A percentile compares a stretch with the other conserved stretches of the same genome.
phyloP scores from a whole-genome alignment of 2,888 invertebrate genomes.

The Colletes collaris region DNA sequence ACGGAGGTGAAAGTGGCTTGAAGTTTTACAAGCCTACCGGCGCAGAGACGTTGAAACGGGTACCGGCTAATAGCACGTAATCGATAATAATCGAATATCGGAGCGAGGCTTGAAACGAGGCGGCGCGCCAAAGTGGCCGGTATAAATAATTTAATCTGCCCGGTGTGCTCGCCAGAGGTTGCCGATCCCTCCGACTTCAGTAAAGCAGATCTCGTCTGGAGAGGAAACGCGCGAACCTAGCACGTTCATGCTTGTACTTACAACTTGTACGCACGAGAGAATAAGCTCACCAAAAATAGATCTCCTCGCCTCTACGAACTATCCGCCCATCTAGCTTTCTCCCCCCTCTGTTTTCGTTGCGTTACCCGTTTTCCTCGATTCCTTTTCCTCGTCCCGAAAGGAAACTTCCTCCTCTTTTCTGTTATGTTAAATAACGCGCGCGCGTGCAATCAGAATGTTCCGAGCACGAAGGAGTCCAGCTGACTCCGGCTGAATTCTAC shows the following conservation, averaged over 20 bases:
- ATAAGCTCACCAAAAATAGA: slow-evolving; percentile 62
- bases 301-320: slow-evolving; percentile 6
- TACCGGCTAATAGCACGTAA: slow-evolving; percentile 64
- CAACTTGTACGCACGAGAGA: slow-evolving; percentile 54
- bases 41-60: slow-evolving; percentile 38
- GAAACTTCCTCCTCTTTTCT: slow-evolving; percentile 6
- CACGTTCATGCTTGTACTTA: slow-evolving; percentile 39
- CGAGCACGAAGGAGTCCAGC: not conserved
- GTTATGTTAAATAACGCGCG: not conserved
- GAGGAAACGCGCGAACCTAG: slow-evolving; percentile 50
- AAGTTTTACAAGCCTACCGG: slow-evolving; percentile 24
- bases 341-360: slow-evolving; percentile 1
- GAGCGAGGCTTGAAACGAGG: slow-evolving; percentile 53
- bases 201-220: slow-evolving; percentile 28
- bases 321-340: not conserved
- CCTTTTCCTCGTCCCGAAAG: not conserved
- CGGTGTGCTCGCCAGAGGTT: slow-evolving; percentile 59
- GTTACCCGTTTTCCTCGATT: slow-evolving; percentile 2
- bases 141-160: slow-evolving; percentile 73
- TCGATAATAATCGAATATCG: slow-evolving; percentile 72
- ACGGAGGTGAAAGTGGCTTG: slow-evolving; percentile 16
- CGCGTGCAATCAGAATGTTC: not conserved
- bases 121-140: slow-evolving; percentile 64
- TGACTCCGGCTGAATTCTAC: slow-evolving; percentile 1
- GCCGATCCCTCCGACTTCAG: slow-evolving; percentile 58